Base-by-base conservation (phyloP, 37 sponge, comb jelly and placozoan genomes). In the Halisarca cf. caerulea region DNA sequence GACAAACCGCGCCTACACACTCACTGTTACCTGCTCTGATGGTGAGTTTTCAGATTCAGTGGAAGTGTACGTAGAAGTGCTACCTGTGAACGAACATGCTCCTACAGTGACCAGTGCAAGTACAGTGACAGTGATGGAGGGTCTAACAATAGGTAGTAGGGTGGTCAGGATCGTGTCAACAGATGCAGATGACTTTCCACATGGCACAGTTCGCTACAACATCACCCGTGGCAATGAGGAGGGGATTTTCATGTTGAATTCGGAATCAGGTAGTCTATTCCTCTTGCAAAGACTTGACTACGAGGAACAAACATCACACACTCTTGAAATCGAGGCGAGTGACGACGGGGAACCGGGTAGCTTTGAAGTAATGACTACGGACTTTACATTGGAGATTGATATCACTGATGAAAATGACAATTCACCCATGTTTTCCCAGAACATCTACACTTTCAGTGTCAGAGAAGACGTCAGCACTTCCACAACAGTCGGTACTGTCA, bases 381-480 rank as follows among this genome's bases (percentile, higher is more conserved):
- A 40, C 9, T 37, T 85, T 2, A 82, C 77, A 2, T 17, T 90
- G 33, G 80, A 44, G 6, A 64, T 94, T 30, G 70, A 33, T 23
- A 47, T 94, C 5, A 42, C 47, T 15, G 94, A 90, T 82, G 70
- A 43, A 15, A 94, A 93, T 84, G 94, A 94, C 89, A 94, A 90
- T 78, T n/a, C 3, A 32, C 94, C 94, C 17, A 45, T 77, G 15
- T 40, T 90, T 8, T 30, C 79, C n/a, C 58, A 71, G 60, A 37
- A 45, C n/a, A 28, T 72, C 8, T 84, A 84, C 77, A 39, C 17
- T 62, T 43, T 23, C 3, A 8, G 15, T 14, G 60, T 47, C 11
- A 17, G 33, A 33, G 77, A 75, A 35, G 77, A 38, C 30, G 54
- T 44, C 15, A 9, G 43, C 7, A 39, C 41, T 36, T 17, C 1